Evolutionary conservation across 2,113 vertebrate genomes (phyloP).

Genomic region (Castor canadensis): DNA sequence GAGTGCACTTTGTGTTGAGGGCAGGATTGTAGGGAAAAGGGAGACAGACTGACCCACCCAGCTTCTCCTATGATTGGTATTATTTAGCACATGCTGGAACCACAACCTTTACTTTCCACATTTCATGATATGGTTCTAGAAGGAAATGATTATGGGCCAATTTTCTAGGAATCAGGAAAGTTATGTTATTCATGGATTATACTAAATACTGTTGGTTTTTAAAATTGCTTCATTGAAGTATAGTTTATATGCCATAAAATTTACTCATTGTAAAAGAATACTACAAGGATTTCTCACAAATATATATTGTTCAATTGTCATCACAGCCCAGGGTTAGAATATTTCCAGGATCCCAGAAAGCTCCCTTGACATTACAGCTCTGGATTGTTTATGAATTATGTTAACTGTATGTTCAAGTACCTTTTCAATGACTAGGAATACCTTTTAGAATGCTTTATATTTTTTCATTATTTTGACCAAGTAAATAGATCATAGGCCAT

Average conservation of each 20-base stretch:
- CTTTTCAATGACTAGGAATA: not conserved
- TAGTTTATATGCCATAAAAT: constrained; percentile 53
- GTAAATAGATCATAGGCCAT: not conserved
- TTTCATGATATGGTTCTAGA: constrained; percentile 14
- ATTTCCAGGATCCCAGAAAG: not conserved
- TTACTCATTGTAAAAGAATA: not conserved
- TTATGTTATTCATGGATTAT: constrained; percentile 41
- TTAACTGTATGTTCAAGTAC: not conserved
- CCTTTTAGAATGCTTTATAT: not conserved
- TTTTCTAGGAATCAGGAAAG: constrained; percentile 46
- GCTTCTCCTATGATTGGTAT: not conserved
- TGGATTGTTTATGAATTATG: not conserved
- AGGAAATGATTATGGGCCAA: not conserved
- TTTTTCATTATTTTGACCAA: not conserved
- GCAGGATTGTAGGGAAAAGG: not conserved
- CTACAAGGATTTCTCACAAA: constrained; percentile 18
- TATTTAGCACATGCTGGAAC: not conserved
- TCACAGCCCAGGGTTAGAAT: not conserved
- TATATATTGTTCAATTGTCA: not conserved
- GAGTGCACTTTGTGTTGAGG: not conserved
- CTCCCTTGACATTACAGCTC: not conserved
- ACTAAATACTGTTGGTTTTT: not conserved
- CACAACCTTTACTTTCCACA: not conserved
- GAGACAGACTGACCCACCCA: not conserved
- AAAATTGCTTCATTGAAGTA: not conserved